Evolutionary conservation across 1,140 invertebrate species (phyloP), one percentile per base, ranked within the genome.

Genomic region (Macrocentrus cingulum): DNA sequence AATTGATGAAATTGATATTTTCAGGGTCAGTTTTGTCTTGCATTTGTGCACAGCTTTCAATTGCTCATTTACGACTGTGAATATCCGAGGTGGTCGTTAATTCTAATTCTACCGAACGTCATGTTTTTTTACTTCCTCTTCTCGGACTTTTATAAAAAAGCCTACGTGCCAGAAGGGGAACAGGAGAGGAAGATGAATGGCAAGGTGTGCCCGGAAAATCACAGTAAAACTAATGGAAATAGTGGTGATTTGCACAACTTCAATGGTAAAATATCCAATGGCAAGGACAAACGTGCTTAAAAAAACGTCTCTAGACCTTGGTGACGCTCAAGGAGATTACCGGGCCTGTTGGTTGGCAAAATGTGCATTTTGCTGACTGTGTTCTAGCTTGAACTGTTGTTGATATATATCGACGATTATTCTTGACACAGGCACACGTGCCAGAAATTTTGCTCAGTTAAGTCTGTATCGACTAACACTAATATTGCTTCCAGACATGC

Each of bases 1-100:
- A n/a, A 48, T 42, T 48, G 8, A 58, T 44, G 50, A 54, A 46
- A 25, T 20, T 36, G 61, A 66, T 63, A 68, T 60, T 64, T 42
- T 63, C 74, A 91, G 89, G 80, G 84, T 48, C 89, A 91, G 77
- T 91, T 91, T 74, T 88, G 88, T 67, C 76, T 90, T 49, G 83
- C 87, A 0, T 91, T 91, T 72, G 61, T 91, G 6, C 92, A 95
- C 72, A 89, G 87, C 6, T 85, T 85, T 5, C 91, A 94, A 72
- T 77, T 95, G 29, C 71, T 95, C 0, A 87, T 92, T 77, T 88
- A 91, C 68, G 91, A 94, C 61, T 95, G 92, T 72, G 87, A 88
- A 3, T 96, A 91, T 69, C 92, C 92, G 1, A 81, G 83, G 53
- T 89, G 86, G 85, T 84, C 85, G 0, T 76, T 90, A 1, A 79